Evolutionary conservation across 2,888 invertebrate genomes (phyloP).

Genomic region (Philhelius pedissequus): DNA sequence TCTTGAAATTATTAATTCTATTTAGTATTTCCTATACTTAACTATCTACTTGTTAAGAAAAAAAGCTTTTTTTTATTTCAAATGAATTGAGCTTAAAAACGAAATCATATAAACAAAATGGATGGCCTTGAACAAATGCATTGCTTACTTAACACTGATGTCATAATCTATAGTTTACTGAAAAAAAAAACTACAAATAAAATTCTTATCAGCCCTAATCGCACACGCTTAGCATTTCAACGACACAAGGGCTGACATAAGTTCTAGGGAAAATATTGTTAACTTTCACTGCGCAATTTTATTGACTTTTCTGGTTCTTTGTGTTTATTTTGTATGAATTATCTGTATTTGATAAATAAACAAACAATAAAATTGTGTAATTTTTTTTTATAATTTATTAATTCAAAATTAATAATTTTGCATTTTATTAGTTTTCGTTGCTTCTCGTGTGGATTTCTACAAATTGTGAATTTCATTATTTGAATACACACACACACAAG

Average conservation of each 20-base stretch:
- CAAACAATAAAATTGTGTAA: not conserved
- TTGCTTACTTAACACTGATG: not conserved
- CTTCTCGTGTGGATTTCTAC: not conserved
- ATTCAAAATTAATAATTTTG: not conserved
- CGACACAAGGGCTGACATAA: not conserved
- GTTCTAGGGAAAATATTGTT: not conserved
- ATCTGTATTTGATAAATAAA: not conserved
- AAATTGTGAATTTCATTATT: not conserved
- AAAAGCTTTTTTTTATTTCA: not conserved
- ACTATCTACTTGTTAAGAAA: not conserved
- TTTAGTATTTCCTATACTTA: not conserved
- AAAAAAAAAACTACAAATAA: not conserved
- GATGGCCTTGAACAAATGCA: conserved; percentile 7
- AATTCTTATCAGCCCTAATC: not conserved
- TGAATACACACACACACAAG: too few species aligned
- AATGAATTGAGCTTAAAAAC: not conserved
- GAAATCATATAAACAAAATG: not conserved
- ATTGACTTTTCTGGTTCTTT: not conserved
- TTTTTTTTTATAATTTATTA: not conserved
- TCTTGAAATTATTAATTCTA: not conserved
- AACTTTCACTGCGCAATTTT: conserved; percentile 56
- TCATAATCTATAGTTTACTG: not conserved
- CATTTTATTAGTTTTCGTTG: not conserved
- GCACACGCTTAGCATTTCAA: too few species aligned
- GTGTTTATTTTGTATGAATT: not conserved